Conservation (phyloP, 2,888 invertebrate genomes). For the Pecten maximus region DNA sequence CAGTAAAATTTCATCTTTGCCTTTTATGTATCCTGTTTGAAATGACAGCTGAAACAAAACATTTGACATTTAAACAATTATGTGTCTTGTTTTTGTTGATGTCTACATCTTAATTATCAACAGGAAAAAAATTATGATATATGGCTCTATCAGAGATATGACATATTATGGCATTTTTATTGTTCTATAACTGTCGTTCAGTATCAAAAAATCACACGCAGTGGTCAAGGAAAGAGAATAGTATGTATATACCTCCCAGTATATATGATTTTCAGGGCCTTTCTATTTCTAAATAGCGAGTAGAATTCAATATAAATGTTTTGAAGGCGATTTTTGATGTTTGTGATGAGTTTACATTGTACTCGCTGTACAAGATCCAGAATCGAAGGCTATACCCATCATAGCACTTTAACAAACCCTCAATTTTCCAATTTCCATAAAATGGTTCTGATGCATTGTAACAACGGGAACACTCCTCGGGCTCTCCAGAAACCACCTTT, state of each 20-base stretch:
- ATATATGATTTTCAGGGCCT: background rate
- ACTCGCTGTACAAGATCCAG: background rate
- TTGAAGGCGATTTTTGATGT: background rate
- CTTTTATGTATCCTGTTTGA: background rate
- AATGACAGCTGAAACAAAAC: background rate
- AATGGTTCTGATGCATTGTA: background rate
- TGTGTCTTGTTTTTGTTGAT: background rate
- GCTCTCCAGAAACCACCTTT: background rate
- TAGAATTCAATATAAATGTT: background rate
- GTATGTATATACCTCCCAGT: background rate
- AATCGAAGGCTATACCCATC: background rate
- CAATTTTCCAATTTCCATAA: constrained; percentile 8
- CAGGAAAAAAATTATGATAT: background rate
- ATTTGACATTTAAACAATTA: background rate
- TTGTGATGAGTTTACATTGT: background rate
- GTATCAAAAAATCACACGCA: background rate
- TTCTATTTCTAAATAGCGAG: background rate
- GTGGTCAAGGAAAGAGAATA: background rate
- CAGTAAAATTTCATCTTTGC: background rate
- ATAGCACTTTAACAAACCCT: background rate
- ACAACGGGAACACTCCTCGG: background rate
- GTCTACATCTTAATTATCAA: background rate
- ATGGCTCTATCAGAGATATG: background rate
- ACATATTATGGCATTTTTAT: constrained; percentile 2
- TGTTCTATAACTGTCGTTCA: background rate